Evolutionary conservation across 2,797 vertebrate genomes (phyloP), one percentile per base, ranked within the genome.

Genomic region (Salmo trutta): DNA sequence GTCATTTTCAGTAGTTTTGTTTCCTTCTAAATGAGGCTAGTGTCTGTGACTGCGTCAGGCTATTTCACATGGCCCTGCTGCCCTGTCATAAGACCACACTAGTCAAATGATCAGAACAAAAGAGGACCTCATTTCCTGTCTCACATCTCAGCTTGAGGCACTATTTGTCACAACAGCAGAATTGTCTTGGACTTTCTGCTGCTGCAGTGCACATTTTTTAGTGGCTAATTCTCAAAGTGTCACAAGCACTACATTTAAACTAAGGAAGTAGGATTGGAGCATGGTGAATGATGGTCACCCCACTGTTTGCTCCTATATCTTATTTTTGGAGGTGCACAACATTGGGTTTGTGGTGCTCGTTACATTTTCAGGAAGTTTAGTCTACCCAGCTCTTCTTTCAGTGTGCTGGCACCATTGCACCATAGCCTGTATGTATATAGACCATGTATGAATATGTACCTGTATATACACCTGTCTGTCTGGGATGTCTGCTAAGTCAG

Each of bases 21-120:
- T 5, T 77, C 78, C 75, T 69, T 82, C 94, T 91, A 90, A 92
- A 91, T 89, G 95, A 93, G 95, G 95, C 95, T 93, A 90, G 91
- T 94, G 94, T 93, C 93, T 93, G 94, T 91, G 89, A 84, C 93
- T 89, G 93, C 93, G 93, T 92, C 91, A 73, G 84, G 88, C 78
- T 88, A 83, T 86, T 87, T 91, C 91, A 90, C 90, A 85, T 84
- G 89, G 82, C 77, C 78, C 64, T 36, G 82, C 67, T 80, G 83
- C 77, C 78, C 64, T 36, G 82, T 70, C 81, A 75, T 76, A 77
- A 82, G 89, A 71, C 56, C 73, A 76, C 77, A 47, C 10, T 3
- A 80, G 85, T 75, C 81, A 91, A 93, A 92, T 92, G 93, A 93
- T 85, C 86, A 68, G 79, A 83, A 85, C 91, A 78, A 79, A 78